Base-by-base conservation (phyloP, 2,113 vertebrate genomes). In the Labeo rohita region DNA sequence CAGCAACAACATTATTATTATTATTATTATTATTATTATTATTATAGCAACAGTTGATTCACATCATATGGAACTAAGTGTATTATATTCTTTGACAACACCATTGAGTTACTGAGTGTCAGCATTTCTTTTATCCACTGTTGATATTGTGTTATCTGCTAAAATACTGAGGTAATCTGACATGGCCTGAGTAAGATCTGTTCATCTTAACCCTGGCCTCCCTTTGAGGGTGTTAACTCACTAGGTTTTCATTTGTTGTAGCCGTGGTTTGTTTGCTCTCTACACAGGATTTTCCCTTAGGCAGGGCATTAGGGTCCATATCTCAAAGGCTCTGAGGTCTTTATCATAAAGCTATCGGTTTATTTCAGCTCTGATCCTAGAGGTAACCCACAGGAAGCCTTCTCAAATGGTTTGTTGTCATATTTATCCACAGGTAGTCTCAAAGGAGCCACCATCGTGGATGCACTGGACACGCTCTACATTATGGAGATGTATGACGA, bases 401-500 rank as follows among this genome's bases (percentile, higher is more conserved):
- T 45, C 47, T 59, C 16, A 74, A 43, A 82, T 54, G 82, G 16
- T 80, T 84, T 86, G 47, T 65, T 93, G 94, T 93, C 87, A 88
- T 74, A 80, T 68, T 74, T 45, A 10, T 77, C 45, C 3, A 47
- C 90, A 97, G 96, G 96, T 84, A 96, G 92, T 84, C 96, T 97
- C 90, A 97, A 97, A 92, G 98, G 98, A 94, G 98, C 98, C 45
- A 99, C 98, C 21, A 99, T 99, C 85, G 97, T 99, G 89, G 98
- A 99, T 87, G 96, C 98, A 72, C 94, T 99, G 91, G 98, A 99
- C 91, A 98, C 97, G 0, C 94, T 99, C 4, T 97, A 96, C 87
- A 96, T 99, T 90, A 99, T 99, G 98, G 97, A 97, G 89, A 99
- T 99, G 98, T 97, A 95, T 88, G 95, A 97, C 1, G 97, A 99